Percentiles rank a stretch among this genome's conserved stretches.
These are phyloP conservation scores for Equus przewalskii DNA, from an alignment of 2,113 vertebrate species.

Conservation along the genomic window DNA sequence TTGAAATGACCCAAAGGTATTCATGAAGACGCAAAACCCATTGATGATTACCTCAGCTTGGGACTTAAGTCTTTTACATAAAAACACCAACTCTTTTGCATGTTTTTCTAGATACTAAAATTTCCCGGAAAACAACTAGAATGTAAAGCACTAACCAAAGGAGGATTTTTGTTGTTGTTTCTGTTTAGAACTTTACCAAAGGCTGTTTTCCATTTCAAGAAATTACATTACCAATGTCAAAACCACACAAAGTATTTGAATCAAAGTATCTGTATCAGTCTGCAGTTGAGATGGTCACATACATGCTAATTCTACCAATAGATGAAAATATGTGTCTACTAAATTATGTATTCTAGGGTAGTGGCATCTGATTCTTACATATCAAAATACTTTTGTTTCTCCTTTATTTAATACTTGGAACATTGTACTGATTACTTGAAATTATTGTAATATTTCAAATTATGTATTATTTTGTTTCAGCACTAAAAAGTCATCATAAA, in stretches of 20 bases:
- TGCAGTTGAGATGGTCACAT: not conserved
- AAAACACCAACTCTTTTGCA: not conserved
- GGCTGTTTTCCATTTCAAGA: not conserved
- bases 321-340: not conserved
- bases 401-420: not conserved
- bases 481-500: not conserved
- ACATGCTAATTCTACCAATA: not conserved
- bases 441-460: not conserved
- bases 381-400: not conserved
- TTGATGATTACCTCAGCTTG: not conserved
- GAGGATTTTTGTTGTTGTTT: not conserved
- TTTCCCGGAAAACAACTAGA: not conserved
- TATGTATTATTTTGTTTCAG: not conserved
- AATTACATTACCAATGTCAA: not conserved
- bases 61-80: not conserved
- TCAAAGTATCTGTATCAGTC: not conserved
- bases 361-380: not conserved
- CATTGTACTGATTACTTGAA: not conserved
- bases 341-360: not conserved
- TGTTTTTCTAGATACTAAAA: not conserved
- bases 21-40: not conserved
- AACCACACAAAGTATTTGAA: not conserved
- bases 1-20: not conserved
- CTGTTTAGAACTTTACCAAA: conserved; percentile 11
- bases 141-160: not conserved